Evolutionary conservation across 2,113 vertebrate species (phyloP), one percentile per base, ranked within the genome.

Genomic region (Cebus imitator): DNA sequence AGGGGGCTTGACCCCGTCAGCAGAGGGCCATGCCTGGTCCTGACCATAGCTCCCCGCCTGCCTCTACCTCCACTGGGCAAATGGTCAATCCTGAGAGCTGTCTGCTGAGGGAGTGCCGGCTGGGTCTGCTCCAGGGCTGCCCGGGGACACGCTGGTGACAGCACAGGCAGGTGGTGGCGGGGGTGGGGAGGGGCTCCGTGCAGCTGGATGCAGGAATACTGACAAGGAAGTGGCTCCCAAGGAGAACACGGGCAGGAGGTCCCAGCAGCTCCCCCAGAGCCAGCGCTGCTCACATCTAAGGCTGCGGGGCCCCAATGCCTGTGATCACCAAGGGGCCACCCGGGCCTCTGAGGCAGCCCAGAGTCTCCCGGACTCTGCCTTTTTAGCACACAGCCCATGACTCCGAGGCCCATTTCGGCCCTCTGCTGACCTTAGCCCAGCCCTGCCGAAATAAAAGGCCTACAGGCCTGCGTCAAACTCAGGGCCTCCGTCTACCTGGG

Each of bases 401-500:
- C n/a, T 1, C 37, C 2, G 16, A 32, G 40, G 18, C 30, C 17
- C 6, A 3, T 18, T 8, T 11, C 16, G 83, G 55, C 35, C 43
- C 58, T 30, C 2, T 37, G 83, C 23, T 18, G 52, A 57, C 30
- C 2, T 3, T 3, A 16, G 92, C 58, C 64, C 11, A 4, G 52
- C 68, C 14, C 20, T 3, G 6, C 2, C 48, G 50, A 48, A 66
- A n/a, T 3, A 8, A 14, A 11, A 21, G 40, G 75, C 35, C 82
- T 35, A 58, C 2, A 14, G 86, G 27, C 52, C 57, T 3, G 0
- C 16, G 3, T 30, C 78, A 2, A 2, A 23, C 16, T 43, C 0
- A 2, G 52, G 52, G 37, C n/a, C 55, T 30, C 45, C 0, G 0
- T 8, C 57, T 21, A 2, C 84, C 30, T 1, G 6, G 20, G 52